Evolutionary conservation across 2,113 vertebrate species (phyloP).

Genomic region (Octodon degus): DNA sequence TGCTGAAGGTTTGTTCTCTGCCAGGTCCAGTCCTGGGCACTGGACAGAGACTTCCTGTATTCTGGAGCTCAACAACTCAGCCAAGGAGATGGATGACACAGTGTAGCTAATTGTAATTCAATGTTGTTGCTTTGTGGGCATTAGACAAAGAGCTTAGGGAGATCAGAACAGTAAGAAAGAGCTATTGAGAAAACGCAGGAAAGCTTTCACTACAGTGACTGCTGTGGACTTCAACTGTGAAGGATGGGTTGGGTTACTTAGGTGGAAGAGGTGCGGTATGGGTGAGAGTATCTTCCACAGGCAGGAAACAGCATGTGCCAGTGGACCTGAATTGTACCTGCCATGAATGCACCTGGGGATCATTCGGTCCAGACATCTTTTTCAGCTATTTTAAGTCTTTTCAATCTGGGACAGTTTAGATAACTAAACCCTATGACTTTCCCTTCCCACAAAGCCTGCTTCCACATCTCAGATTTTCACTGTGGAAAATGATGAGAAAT

Average conservation of each 20-base stretch:
- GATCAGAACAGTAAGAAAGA: background rate
- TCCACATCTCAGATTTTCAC: background rate
- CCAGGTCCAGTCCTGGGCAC: background rate
- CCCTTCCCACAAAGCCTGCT: background rate
- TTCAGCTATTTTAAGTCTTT: slow-evolving; percentile 23
- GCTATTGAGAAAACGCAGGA: background rate
- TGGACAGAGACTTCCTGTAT: background rate
- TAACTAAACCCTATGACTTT: background rate
- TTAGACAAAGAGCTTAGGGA: background rate
- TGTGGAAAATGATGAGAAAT: background rate
- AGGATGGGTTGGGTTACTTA: background rate
- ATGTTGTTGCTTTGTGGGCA: background rate
- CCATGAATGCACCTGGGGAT: background rate
- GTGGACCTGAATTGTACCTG: background rate
- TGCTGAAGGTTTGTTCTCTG: background rate
- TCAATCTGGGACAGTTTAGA: background rate
- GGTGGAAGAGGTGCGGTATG: background rate
- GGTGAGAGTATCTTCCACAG: background rate
- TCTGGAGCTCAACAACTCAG: slow-evolving; percentile 5
- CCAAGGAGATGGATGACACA: background rate
- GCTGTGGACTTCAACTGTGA: background rate
- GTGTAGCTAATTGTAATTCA: background rate
- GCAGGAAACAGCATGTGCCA: background rate
- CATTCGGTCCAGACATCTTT: background rate
- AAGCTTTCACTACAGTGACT: background rate